phyloP scores from a whole-genome alignment of 2,888 invertebrate genomes.

The Tenthredo distinguenda region DNA sequence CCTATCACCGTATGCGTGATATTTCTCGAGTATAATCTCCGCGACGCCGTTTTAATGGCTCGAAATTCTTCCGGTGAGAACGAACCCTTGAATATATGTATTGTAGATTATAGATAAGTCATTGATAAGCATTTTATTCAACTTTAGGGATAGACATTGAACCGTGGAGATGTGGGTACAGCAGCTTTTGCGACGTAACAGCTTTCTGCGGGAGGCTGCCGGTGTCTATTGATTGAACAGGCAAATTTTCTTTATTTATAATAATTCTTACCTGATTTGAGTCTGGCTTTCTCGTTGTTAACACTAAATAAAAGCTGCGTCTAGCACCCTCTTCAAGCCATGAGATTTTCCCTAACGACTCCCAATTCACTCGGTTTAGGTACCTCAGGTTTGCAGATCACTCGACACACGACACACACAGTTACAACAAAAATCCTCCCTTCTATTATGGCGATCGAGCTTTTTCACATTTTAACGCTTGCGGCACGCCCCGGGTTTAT shows the following conservation, averaged over 20 bases:
- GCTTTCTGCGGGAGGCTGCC: background rate
- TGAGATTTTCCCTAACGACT: background rate
- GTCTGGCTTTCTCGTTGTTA: constrained; percentile 3
- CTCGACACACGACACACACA: constrained; percentile 41
- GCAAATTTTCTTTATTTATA: background rate
- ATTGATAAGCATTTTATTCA: background rate
- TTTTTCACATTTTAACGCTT: constrained; percentile 44
- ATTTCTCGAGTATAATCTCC: background rate
- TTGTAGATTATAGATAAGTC: too few relatives aligned
- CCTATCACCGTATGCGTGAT: background rate
- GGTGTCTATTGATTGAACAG: constrained; percentile 14
- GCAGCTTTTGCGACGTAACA: constrained; percentile 9
- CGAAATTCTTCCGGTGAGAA: background rate
- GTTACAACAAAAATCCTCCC: constrained; percentile 4
- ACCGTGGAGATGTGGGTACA: background rate
- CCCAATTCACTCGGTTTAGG: background rate
- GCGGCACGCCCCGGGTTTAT: constrained; percentile 35
- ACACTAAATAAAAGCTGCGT: constrained; percentile 10
- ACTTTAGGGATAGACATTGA: background rate
- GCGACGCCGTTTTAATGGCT: background rate
- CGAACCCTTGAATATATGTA: too few relatives aligned
- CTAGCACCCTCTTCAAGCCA: constrained; percentile 20
- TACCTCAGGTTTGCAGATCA: background rate
- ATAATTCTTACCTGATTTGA: constrained; percentile 12
- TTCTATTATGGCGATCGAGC: background rate